Percentiles rank a stretch among this genome's conserved stretches.
Evolutionary conservation across 2,113 vertebrate genomes (phyloP).

Genomic region (Apus apus): DNA sequence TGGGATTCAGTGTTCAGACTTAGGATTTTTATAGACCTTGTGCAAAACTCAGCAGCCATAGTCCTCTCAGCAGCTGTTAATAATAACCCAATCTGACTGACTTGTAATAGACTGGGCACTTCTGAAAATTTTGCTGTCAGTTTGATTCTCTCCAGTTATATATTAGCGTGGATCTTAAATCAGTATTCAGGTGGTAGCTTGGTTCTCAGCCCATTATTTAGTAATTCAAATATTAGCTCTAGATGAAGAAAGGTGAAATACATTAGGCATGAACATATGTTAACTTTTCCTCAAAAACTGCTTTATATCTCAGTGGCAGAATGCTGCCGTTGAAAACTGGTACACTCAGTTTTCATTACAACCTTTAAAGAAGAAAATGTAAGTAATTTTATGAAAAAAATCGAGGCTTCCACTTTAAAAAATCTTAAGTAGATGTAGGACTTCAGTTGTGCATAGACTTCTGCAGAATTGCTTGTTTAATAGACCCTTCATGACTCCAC

Average conservation of each 20-base stretch:
- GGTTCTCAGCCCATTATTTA: constrained; percentile 7
- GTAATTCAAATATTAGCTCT: constrained; percentile 1
- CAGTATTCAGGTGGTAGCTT: neutral
- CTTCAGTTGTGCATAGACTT: neutral
- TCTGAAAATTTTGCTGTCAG: neutral
- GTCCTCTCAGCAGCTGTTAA: neutral
- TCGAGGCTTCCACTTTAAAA: neutral
- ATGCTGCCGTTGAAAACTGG: neutral
- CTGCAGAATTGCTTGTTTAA: neutral
- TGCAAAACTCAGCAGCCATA: neutral
- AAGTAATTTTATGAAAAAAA: neutral
- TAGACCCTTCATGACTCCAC: neutral
- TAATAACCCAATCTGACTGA: neutral
- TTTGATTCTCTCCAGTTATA: neutral
- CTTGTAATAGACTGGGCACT: neutral
- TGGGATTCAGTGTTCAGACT: neutral
- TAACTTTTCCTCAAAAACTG: constrained; percentile 4
- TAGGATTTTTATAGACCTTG: neutral
- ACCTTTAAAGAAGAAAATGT: neutral
- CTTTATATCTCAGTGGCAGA: neutral
- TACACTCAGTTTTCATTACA: neutral
- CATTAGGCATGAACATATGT: neutral
- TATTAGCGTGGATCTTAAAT: neutral
- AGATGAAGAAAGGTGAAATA: neutral
- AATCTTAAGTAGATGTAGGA: neutral